A percentile compares a stretch with the other conserved stretches of the same genome.
phyloP scores from a whole-genome alignment of 2,888 invertebrate genomes.

The Dicyrtoma fusca region DNA sequence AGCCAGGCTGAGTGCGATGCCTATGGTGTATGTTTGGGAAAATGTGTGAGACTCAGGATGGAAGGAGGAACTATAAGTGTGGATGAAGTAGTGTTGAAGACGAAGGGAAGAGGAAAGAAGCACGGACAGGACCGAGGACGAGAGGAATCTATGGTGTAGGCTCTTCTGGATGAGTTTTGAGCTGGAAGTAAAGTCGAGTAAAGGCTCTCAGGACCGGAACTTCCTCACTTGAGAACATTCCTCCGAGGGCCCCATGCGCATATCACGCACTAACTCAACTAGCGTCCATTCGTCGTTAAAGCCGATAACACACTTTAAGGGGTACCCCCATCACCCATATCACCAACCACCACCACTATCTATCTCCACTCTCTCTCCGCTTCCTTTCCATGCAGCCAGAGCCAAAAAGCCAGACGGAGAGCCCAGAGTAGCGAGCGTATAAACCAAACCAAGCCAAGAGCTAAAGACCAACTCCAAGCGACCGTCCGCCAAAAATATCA shows the following conservation, averaged over 20 bases:
- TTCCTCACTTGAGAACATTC: slow-evolving; percentile 7
- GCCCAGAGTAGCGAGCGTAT: slow-evolving; percentile 1
- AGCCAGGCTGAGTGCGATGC: no score
- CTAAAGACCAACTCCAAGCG: no score
- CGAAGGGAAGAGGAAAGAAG: no score
- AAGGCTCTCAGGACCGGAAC: slow-evolving; percentile 32
- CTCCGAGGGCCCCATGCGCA: slow-evolving; percentile 29
- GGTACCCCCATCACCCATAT: not conserved
- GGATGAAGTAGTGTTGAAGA: no score
- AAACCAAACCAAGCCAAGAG: not conserved
- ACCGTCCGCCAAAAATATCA: no score
- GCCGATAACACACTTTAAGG: not conserved
- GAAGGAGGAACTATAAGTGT: no score
- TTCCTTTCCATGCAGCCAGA: not conserved
- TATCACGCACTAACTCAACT: slow-evolving; percentile 24
- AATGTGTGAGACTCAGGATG: no score
- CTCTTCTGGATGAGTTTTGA: no score
- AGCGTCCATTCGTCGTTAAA: not conserved
- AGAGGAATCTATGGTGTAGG: no score
- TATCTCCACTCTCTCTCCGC: slow-evolving; percentile 11
- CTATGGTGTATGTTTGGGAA: no score
- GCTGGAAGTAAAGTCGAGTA: not conserved
- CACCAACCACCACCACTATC: slow-evolving; percentile 34
- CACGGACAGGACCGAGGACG: no score
- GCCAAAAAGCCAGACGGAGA: no score